These are phyloP conservation scores for Xyrauchen texanus DNA, from an alignment of 2,113 vertebrate species.

Conservation along the genomic window DNA sequence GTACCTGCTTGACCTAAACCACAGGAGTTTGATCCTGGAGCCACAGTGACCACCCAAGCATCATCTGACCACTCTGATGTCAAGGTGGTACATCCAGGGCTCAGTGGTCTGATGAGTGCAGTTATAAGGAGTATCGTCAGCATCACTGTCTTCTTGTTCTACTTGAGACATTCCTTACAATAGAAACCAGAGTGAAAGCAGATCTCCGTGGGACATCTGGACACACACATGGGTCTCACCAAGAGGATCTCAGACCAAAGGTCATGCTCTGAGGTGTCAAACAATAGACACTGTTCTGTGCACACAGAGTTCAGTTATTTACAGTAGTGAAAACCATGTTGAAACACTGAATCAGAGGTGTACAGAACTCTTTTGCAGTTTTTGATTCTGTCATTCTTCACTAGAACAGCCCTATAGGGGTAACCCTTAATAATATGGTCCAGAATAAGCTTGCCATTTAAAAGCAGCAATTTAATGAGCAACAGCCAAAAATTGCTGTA, in stretches of 20 bases:
- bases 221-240: constrained; percentile 32
- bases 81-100: neutral
- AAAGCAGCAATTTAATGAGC: too few species aligned
- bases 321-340: too few species aligned
- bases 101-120: neutral
- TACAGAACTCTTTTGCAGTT: too few species aligned
- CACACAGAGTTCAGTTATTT: too few species aligned
- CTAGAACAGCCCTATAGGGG: too few species aligned
- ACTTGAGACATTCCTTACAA: neutral
- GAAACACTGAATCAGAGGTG: too few species aligned
- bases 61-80: neutral
- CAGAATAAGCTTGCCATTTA: too few species aligned
- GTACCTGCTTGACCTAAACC: constrained; percentile 30
- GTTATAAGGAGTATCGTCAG: neutral
- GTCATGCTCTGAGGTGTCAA: constrained; percentile 8
- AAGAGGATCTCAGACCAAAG: neutral
- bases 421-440: too few species aligned
- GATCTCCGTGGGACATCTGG: neutral
- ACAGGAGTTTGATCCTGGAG: constrained; percentile 27
- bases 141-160: neutral
- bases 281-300: neutral
- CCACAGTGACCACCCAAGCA: constrained; percentile 48
- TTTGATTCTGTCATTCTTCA: too few species aligned
- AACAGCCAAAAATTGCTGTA: too few species aligned
- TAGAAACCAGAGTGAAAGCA: too few species aligned